Conservation (phyloP, 1,140 invertebrate species). For the Drosophila equinoxialis region DNA sequence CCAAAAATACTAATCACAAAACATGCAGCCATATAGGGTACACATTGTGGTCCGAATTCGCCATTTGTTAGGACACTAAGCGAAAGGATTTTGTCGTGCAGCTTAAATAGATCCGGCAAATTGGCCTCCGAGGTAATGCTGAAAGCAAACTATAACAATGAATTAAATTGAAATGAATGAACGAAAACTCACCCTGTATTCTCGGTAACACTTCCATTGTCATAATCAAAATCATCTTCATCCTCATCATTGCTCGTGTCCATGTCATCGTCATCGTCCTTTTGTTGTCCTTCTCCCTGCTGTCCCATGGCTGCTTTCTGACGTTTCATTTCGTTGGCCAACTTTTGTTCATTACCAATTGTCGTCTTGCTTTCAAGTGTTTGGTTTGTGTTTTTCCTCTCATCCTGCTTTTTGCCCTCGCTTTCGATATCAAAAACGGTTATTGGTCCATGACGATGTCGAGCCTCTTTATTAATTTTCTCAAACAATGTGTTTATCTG, state of each 20-base stretch:
- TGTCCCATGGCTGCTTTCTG: constrained; percentile 31
- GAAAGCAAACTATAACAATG: neutral
- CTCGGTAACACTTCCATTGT: constrained; percentile 52
- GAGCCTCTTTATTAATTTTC: constrained; percentile 78
- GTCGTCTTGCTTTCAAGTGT: constrained; percentile 43
- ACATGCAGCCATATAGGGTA: constrained; percentile 79
- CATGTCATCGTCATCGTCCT: constrained; percentile 56
- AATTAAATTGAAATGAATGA: constrained; percentile 5
- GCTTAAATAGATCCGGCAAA: constrained; percentile 73
- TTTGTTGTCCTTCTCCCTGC: constrained; percentile 28
- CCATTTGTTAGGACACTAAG: constrained; percentile 76
- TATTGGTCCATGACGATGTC: constrained; percentile 63
- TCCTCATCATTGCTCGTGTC: constrained; percentile 69
- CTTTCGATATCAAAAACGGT: constrained; percentile 75
- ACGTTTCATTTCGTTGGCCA: constrained; percentile 56
- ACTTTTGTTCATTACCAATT: constrained; percentile 58
- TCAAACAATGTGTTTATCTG: constrained; percentile 72
- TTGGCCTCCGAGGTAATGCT: constrained; percentile 71
- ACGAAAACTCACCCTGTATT: constrained; percentile 49
- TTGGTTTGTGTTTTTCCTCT: constrained; percentile 30
- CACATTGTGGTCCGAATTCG: constrained; percentile 76
- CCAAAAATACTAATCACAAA: constrained; percentile 80
- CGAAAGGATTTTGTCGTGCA: constrained; percentile 77
- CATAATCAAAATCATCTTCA: constrained; percentile 72
- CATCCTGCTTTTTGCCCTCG: constrained; percentile 62